Evolutionary conservation across 2,797 vertebrate genomes (phyloP), one percentile per base, ranked within the genome.

Genomic region (Sebastolobus altivelis): DNA sequence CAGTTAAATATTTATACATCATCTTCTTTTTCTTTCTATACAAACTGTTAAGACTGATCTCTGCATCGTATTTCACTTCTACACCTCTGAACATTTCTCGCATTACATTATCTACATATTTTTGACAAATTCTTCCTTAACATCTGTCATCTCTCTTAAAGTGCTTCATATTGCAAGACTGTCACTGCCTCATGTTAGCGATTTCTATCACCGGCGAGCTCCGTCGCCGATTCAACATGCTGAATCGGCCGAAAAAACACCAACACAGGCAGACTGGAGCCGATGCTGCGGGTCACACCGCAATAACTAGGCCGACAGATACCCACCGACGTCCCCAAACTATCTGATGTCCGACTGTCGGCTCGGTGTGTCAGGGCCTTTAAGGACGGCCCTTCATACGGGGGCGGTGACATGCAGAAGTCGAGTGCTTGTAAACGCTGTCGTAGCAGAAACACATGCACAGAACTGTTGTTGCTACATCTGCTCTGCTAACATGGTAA

Each of bases 301-400:
- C 14, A 18, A 46, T 18, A 46, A 2, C 14, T 46, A 46, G 2
- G 0, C 43, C 43, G 7, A 46, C 0, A 46, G 43, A 46, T 6
- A 6, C 43, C 16, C 43, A 35, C 33, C 33, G 7, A 8, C 33
- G 33, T 16, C 43, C 16, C 3, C 16, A 46, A 46, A 46, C 16
- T 18, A 6, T 46, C 0, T 6, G 16, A 46, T 6, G 7, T 0
- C 0, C 7, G 3, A 18, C 43, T 0, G 0, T 46, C 43, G 16
- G 43, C 1, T 46, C 8, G 43, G 3, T 46, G 43, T 18, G 0
- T 43, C 43, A 18, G 43, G 16, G 6, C 43, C 14, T 46, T 46
- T 5, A 14, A 55, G 20, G 10, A 31, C 18, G 0, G 10, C 18
- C 31, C 59, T 12, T 37, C 0, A 7, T n/a, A 37, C 20, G 6